A percentile compares a stretch with the other conserved stretches of the same genome.
phyloP scores from a whole-genome alignment of 1,140 invertebrate genomes.

The Drosophila sucinea region DNA sequence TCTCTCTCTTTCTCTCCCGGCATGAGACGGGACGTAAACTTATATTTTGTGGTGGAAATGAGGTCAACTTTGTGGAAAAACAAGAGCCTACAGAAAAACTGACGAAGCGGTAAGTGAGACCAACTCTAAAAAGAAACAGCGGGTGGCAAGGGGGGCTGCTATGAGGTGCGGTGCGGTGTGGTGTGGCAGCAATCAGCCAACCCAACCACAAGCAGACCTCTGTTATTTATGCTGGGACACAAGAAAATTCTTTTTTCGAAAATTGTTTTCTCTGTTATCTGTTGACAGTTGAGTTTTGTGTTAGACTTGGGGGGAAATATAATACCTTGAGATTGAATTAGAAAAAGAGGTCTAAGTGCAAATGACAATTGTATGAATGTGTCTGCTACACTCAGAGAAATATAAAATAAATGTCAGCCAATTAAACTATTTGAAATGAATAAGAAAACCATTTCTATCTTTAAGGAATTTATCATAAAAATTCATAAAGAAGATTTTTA shows the following conservation, averaged over 20 bases:
- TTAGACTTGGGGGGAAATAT: slow-evolving; percentile 25
- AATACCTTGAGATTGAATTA: slow-evolving; percentile 61
- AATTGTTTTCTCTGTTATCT: slow-evolving; percentile 59
- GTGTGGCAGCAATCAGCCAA: slow-evolving; percentile 49
- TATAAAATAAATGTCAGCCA: no score
- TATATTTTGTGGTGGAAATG: slow-evolving; percentile 42
- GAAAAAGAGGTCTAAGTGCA: slow-evolving; percentile 46
- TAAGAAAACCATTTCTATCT: no score
- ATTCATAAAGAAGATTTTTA: no score
- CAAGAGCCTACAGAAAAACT: slow-evolving; percentile 45
- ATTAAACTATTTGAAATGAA: no score
- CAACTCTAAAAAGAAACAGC: slow-evolving; percentile 34
- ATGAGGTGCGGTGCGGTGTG: slow-evolving; percentile 1
- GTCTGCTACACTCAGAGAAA: neutral
- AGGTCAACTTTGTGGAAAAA: slow-evolving; percentile 60
- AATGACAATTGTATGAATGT: slow-evolving; percentile 10
- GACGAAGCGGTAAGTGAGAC: slow-evolving; percentile 72
- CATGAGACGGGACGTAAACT: neutral
- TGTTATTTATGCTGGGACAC: slow-evolving; percentile 58
- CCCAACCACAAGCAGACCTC: slow-evolving; percentile 54
- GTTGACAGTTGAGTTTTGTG: slow-evolving; percentile 52
- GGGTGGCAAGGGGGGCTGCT: slow-evolving; percentile 27
- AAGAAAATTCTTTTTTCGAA: slow-evolving; percentile 44
- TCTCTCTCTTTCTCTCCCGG: neutral
- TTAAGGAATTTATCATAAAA: no score